Conservation (phyloP, 2,113 vertebrate species). For the Nothobranchius furzeri region DNA sequence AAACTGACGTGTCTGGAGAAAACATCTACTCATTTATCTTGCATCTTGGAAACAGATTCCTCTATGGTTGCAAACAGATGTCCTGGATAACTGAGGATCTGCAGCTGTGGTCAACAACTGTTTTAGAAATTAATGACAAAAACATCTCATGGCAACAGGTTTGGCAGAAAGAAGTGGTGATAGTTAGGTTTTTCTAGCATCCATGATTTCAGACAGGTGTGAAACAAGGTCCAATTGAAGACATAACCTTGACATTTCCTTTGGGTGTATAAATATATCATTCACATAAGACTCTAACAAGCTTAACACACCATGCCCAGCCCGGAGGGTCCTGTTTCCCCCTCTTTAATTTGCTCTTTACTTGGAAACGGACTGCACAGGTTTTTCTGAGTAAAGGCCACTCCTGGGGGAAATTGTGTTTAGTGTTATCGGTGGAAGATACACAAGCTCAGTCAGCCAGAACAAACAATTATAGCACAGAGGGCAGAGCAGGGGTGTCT, state of each 20-base stretch:
- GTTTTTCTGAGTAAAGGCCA: constrained; percentile 48
- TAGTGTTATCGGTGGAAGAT: constrained; percentile 71
- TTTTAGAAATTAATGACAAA: too few species aligned
- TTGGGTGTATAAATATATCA: constrained; percentile 11
- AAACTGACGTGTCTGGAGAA: too few species aligned
- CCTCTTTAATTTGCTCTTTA: constrained; percentile 65
- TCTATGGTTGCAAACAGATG: too few species aligned
- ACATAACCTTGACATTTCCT: constrained; percentile 41
- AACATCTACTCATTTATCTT: too few species aligned
- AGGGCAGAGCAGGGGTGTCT: constrained; percentile 61
- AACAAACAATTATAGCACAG: constrained; percentile 74
- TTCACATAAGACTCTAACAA: constrained; percentile 6
- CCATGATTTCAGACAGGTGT: not conserved
- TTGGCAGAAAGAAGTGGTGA: constrained; percentile 4
- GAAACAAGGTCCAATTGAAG: constrained; percentile 17
- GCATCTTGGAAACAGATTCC: too few species aligned
- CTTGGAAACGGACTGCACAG: constrained; percentile 53
- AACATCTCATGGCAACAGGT: not conserved
- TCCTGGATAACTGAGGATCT: too few species aligned
- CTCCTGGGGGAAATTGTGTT: constrained; percentile 71
- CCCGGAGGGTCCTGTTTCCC: constrained; percentile 28
- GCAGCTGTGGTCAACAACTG: too few species aligned
- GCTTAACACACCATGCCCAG: constrained; percentile 29
- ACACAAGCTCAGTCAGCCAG: constrained; percentile 59
- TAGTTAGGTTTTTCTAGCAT: constrained; percentile 16